A percentile compares a stretch with the other conserved stretches of the same genome.
These are phyloP conservation scores for Xylocampa areola DNA, from an alignment of 2,888 invertebrate species.

Conservation along the genomic window DNA sequence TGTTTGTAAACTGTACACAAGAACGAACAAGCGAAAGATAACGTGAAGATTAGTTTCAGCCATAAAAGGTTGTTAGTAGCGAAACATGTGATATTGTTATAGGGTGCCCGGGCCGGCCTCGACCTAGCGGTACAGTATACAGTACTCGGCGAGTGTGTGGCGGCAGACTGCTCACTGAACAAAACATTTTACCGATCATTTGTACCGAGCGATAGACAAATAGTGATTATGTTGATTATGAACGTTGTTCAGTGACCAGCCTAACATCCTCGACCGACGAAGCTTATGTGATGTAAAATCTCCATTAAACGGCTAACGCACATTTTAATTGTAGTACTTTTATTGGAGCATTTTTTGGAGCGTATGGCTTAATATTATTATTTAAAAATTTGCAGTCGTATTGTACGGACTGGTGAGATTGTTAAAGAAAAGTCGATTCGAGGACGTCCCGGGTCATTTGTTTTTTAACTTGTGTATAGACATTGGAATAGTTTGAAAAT, in stretches of 20 bases:
- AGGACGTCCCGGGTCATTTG: slow-evolving; percentile 77
- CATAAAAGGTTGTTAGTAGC: slow-evolving; percentile 72
- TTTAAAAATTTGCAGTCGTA: slow-evolving; percentile 46
- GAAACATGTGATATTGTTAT: slow-evolving; percentile 75
- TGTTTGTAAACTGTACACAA: slow-evolving; percentile 62
- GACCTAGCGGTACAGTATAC: slow-evolving; percentile 44
- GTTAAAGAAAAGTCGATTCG: slow-evolving; percentile 51
- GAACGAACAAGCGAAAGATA: slow-evolving; percentile 76
- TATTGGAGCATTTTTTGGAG: slow-evolving; percentile 45
- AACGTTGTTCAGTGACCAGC: slow-evolving; percentile 13
- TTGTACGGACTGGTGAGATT: slow-evolving; percentile 17
- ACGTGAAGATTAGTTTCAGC: slow-evolving; percentile 80
- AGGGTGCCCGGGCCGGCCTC: slow-evolving; percentile 68
- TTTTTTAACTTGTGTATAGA: slow-evolving; percentile 82
- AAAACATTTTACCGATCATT: slow-evolving; percentile 14
- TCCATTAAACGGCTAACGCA: slow-evolving; percentile 48
- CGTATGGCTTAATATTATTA: slow-evolving; percentile 50
- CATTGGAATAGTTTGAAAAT: slow-evolving; percentile 79
- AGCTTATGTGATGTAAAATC: slow-evolving; percentile 38
- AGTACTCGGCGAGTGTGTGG: slow-evolving; percentile 21
- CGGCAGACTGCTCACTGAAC: slow-evolving; percentile 9
- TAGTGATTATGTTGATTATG: slow-evolving; percentile 27
- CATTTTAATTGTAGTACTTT: slow-evolving; percentile 46
- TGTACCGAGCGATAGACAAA: slow-evolving; percentile 26
- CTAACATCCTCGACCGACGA: slow-evolving; percentile 22